phyloP scores from a whole-genome alignment of 53 echinoderm and acorn worm genomes.

The Crossaster papposus region DNA sequence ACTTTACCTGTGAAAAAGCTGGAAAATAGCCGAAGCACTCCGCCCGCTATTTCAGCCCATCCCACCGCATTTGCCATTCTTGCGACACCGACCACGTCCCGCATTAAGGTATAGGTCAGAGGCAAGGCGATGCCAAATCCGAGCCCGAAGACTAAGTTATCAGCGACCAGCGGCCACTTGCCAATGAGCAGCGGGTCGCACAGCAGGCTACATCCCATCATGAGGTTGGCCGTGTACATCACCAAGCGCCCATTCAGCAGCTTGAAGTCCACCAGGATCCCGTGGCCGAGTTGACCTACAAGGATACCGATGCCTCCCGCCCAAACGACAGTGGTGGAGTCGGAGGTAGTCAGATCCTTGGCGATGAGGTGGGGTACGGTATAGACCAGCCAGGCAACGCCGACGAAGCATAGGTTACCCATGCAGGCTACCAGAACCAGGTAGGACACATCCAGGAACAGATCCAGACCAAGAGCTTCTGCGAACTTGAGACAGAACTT shows the following conservation, averaged over 20 bases:
- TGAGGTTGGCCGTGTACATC: conserved; percentile 12
- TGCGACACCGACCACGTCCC: conserved; percentile 37
- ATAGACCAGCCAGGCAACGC: conserved; percentile 32
- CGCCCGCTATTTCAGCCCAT: conserved; percentile 45
- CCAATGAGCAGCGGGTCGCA: conserved; percentile 21
- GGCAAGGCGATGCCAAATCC: conserved; percentile 30
- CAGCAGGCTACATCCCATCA: neutral
- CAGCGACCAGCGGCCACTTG: conserved; percentile 23
- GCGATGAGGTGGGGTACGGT: conserved; percentile 22
- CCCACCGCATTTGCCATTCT: conserved; percentile 47
- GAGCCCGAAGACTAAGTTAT: conserved; percentile 23
- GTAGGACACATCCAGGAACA: conserved; percentile 25
- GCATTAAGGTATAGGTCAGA: conserved; percentile 48
- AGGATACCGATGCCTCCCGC: conserved; percentile 35
- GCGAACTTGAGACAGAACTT: neutral
- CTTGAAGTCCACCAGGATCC: conserved; percentile 22
- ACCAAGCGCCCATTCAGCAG: conserved; percentile 11
- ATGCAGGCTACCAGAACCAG: neutral
- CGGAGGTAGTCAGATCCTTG: conserved; percentile 4
- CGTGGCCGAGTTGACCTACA: conserved; percentile 32
- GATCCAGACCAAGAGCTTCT: neutral
- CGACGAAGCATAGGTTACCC: conserved; percentile 30
- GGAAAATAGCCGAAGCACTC: conserved; percentile 19
- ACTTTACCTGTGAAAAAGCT: conserved; percentile 43
- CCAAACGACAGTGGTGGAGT: conserved; percentile 6